Evolutionary conservation across 1,140 invertebrate genomes (phyloP).

Genomic region (Apis mellifera): DNA sequence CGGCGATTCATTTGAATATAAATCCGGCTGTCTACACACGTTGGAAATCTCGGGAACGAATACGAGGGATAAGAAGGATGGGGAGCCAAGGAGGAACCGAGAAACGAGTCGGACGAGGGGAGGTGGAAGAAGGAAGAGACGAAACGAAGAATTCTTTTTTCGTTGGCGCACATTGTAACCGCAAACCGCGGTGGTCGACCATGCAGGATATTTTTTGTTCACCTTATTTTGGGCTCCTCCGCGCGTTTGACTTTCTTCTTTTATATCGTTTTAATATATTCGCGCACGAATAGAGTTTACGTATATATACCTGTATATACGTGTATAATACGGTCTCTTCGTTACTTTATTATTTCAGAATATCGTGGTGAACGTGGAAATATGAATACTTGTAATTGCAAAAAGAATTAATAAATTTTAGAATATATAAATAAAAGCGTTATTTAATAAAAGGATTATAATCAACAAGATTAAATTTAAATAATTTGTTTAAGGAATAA

Average conservation of each 20-base stretch:
- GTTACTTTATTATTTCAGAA: not conserved
- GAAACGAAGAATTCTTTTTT: conserved; percentile 54
- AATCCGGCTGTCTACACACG: conserved; percentile 59
- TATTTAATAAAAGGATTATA: not conserved
- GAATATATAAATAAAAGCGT: not conserved
- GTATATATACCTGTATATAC: no score
- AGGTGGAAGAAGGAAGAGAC: conserved; percentile 8
- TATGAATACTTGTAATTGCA: not conserved
- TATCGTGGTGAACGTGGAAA: not conserved
- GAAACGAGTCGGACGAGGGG: conserved; percentile 11
- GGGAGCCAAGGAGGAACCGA: conserved; percentile 7
- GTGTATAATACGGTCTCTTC: not conserved
- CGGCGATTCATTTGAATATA: conserved; percentile 68
- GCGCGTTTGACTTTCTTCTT: conserved; percentile 10
- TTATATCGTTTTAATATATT: conserved; percentile 15
- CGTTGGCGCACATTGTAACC: conserved; percentile 60
- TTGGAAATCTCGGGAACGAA: conserved; percentile 19
- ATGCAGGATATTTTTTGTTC: conserved; percentile 60
- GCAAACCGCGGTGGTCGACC: conserved; percentile 60
- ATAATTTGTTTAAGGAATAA: no score
- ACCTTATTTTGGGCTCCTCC: conserved; percentile 54
- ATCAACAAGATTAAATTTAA: not conserved
- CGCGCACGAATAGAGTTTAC: not conserved
- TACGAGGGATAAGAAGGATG: not conserved
- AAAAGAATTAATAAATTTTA: not conserved